Conservation (phyloP, 2,797 vertebrate genomes). For the Microctenopoma steveboyesi region DNA sequence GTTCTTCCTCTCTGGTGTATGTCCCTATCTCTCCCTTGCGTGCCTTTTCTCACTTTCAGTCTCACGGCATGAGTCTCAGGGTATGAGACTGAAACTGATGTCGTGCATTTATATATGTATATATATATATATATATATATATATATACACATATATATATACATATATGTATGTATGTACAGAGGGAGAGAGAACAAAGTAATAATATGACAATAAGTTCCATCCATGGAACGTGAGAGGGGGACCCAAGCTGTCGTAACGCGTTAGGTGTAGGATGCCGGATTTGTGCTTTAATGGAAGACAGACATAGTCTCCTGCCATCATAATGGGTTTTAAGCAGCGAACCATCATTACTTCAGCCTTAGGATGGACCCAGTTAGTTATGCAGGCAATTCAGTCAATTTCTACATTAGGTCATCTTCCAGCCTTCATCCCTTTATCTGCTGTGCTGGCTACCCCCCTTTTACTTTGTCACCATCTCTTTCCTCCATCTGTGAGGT, state of each 20-base stretch:
- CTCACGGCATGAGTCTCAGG: not conserved
- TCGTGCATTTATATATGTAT: no score
- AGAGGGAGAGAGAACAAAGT: no score
- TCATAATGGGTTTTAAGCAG: constrained; percentile 62
- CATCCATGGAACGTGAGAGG: constrained; percentile 41
- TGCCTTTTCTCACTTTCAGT: constrained; percentile 16
- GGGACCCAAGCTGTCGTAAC: constrained; percentile 67
- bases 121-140: not conserved
- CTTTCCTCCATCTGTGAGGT: constrained; percentile 61
- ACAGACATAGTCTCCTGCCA: constrained; percentile 57
- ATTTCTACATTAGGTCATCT: constrained; percentile 61
- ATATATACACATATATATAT: no score
- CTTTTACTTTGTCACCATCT: constrained; percentile 59
- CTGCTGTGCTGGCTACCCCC: constrained; percentile 56
- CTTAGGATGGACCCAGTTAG: constrained; percentile 44
- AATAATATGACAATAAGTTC: constrained; percentile 28
- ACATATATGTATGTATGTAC: no score
- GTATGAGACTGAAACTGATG: not conserved
- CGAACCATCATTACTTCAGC: constrained; percentile 54
- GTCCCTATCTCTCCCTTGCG: not conserved
- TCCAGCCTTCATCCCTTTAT: constrained; percentile 61
- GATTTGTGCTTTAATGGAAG: constrained; percentile 65
- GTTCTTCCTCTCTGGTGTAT: not conserved
- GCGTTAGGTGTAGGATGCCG: constrained; percentile 67
- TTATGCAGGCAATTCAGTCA: constrained; percentile 48